Evolutionary conservation across 1,140 invertebrate species (phyloP).

Genomic region (Zophobas morio): DNA sequence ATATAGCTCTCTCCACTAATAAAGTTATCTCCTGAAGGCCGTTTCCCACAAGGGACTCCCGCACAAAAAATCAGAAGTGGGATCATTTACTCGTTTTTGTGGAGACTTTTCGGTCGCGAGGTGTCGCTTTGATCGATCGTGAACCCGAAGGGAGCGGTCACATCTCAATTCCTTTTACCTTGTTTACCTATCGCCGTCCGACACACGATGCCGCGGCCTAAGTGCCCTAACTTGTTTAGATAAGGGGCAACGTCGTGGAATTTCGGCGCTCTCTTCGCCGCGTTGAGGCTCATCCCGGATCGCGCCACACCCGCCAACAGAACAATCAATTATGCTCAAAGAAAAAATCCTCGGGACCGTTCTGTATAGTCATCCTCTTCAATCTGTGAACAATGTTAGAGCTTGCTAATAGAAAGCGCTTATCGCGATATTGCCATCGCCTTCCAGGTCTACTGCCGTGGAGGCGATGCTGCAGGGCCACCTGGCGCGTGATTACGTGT

Average conservation of each 20-base stretch:
- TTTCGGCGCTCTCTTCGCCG: slow-evolving; percentile 28
- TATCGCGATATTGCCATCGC: slow-evolving; percentile 39
- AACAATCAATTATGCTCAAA: slow-evolving; percentile 23
- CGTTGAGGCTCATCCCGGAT: slow-evolving; percentile 4
- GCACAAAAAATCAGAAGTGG: not conserved
- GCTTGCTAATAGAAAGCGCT: slow-evolving; percentile 41
- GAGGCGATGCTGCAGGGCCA: slow-evolving; percentile 14
- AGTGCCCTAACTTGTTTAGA: slow-evolving; percentile 61
- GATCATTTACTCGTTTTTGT: slow-evolving; percentile 16
- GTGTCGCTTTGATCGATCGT: slow-evolving; percentile 58
- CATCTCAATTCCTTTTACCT: slow-evolving; percentile 57
- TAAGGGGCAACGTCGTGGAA: slow-evolving; percentile 49
- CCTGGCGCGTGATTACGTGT: slow-evolving; percentile 3
- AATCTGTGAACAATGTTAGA: slow-evolving; percentile 44
- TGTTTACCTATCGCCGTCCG: slow-evolving; percentile 51
- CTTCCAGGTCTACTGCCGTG: slow-evolving; percentile 19
- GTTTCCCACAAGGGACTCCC: not conserved
- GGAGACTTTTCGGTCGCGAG: slow-evolving; percentile 35
- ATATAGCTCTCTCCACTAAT: slow-evolving; percentile 38
- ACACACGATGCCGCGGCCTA: slow-evolving; percentile 51
- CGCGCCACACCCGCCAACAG: slow-evolving; percentile 28
- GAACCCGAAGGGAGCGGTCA: slow-evolving; percentile 57
- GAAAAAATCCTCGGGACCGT: slow-evolving; percentile 10
- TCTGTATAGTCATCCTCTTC: slow-evolving; percentile 40
- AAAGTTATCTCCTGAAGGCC: slow-evolving; percentile 34